phyloP scores from a whole-genome alignment of 2,888 invertebrate species.

The Yponomeuta evonymella region DNA sequence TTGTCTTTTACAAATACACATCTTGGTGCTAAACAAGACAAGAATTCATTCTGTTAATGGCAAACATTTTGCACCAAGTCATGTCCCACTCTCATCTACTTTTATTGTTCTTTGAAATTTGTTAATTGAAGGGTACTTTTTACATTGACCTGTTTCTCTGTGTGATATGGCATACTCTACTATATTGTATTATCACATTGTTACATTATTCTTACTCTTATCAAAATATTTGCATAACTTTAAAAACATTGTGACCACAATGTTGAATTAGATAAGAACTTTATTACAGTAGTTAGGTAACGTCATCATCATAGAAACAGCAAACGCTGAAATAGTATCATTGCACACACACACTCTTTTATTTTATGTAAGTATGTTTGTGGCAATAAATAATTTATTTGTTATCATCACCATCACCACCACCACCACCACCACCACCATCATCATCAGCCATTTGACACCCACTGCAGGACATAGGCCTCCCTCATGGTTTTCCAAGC shows the following conservation, averaged over 20 bases:
- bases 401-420: too few relatives aligned
- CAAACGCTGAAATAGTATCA: not conserved
- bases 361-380: too few relatives aligned
- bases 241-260: not conserved
- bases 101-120: not conserved
- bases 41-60: not conserved
- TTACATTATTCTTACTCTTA: not conserved
- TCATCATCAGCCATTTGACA: too few relatives aligned
- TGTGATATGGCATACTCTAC: not conserved
- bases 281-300: not conserved
- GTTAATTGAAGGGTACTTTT: not conserved
- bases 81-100: not conserved
- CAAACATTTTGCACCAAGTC: not conserved
- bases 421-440: too few relatives aligned
- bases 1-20: conserved; percentile 15
- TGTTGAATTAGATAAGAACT: not conserved
- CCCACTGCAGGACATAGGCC: too few relatives aligned
- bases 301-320: too few relatives aligned
- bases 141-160: not conserved
- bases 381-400: too few relatives aligned
- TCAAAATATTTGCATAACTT: not conserved
- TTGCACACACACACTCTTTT: not conserved
- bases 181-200: not conserved
- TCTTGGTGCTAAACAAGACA: not conserved
- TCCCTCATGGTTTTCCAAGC: too few relatives aligned